Evolutionary conservation across 2,888 invertebrate species (phyloP), one percentile per base, ranked within the genome.

Genomic region (Gymnocheta viridis): DNA sequence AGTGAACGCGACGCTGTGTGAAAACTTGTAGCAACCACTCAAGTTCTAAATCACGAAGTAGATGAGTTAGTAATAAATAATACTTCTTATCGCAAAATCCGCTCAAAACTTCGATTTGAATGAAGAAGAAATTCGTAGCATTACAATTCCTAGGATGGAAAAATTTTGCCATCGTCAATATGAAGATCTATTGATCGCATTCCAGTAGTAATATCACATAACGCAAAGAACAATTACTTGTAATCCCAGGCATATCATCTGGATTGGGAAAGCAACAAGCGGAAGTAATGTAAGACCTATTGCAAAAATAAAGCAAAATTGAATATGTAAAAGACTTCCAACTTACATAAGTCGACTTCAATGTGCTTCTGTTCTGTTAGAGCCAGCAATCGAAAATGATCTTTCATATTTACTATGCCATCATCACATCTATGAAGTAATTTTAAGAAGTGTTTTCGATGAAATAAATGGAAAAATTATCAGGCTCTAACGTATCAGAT

Each of bases 391-490:
- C 1, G 69, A 60, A 29, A 67, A 60, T 60, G 22, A 81, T 44
- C 54, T 66, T 24, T 66, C 58, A 2, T 73, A 66, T 56, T 44
- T 76, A 41, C 56, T 41, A n/a, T 77, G 67, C 22, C 51, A 62
- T 14, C 51, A 60, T 69, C 69, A 67, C 60, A 67, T 77, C 14
- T 67, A 47, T 27, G 78, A 60, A 78, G 69, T 69, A 2, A 47
- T 78, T 49, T 69, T 69, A 47, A 67, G 51, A 51, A 60, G 49
- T 12, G 51, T 78, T 49, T 78, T 78, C 35, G 49, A 78, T 22
- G 19, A 78, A 49, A 69, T n/a, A n/a, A n/a, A n/a, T n/a, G n/a
- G n/a, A n/a, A n/a, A n/a, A n/a, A n/a, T n/a, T n/a, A n/a, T n/a
- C n/a, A n/a, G n/a, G n/a, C n/a, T n/a, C n/a, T n/a, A n/a, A n/a